Evolutionary conservation across 2,113 vertebrate species (phyloP), one percentile per base, ranked within the genome.

Genomic region (Uria aalge): DNA sequence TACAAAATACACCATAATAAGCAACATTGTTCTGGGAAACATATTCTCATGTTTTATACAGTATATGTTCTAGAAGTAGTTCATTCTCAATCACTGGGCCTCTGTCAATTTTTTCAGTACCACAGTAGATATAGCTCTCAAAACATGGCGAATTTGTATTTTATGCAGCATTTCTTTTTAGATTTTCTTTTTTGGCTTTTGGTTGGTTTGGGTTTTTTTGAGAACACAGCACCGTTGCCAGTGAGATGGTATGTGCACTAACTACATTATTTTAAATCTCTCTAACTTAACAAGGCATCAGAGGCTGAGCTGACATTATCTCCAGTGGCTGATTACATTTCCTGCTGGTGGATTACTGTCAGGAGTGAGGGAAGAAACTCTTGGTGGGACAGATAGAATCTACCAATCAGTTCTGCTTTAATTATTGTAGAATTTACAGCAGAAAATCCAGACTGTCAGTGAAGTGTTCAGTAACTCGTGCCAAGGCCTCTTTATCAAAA

Each of bases 361-460:
- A 80, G 22, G 48, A 48, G 53, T 32, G 30, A 52, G 92, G 45
- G 85, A 97, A 95, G 72, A 97, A 95, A 94, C 43, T 96, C 96
- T 69, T 96, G 67, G 38, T 66, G 74, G 59, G 50, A 94, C 93
- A 97, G 96, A 97, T 91, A 96, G 96, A 96, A 96, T 97, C 97
- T 96, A 94, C 95, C 94, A 90, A 81, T 98, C 95, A 67, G 81
- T 89, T 96, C 96, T 98, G 91, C 97, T 98, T 95, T 98, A 98
- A 98, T 99, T 98, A 98, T 98, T 98, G 95, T n/a, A 94, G 96
- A 98, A 98, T 98, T 98, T 96, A 89, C 97, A 98, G 97, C 91
- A 98, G 95, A 98, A 98, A 98, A 95, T 95, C 36, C 94, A 97
- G 95, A 90, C 92, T 16, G 87, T 90, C 93, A 59, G 91, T 96